These are phyloP conservation scores for Diabrotica undecimpunctata DNA, from an alignment of 1,140 invertebrate species.

Conservation along the genomic window DNA sequence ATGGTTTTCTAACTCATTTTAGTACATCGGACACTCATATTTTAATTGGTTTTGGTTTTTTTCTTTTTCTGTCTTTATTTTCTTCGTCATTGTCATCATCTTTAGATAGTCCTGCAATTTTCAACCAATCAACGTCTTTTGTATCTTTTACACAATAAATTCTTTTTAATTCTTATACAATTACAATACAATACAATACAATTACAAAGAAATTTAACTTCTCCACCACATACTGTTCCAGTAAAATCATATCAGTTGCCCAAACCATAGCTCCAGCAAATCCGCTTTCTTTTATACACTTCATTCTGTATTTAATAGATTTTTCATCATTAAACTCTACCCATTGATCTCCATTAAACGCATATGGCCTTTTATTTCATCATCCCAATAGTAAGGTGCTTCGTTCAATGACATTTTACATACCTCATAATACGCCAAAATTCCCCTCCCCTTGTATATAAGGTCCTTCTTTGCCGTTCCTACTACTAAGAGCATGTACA, in stretches of 20 bases:
- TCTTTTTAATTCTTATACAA: constrained; percentile 79
- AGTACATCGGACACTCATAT: constrained; percentile 73
- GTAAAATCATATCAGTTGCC: constrained; percentile 95
- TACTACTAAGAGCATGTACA: no score
- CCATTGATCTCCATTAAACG: constrained; percentile 80
- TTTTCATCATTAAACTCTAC: constrained; percentile 88
- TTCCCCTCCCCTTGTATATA: no score
- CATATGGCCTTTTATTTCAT: constrained; percentile 87
- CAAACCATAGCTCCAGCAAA: constrained; percentile 95
- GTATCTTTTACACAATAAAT: constrained; percentile 74
- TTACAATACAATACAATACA: no score
- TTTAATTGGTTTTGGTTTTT: constrained; percentile 76
- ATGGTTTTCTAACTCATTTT: constrained; percentile 61
- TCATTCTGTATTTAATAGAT: constrained; percentile 80
- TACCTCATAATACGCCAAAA: no score
- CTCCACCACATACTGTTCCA: constrained; percentile 73
- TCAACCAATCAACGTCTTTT: constrained; percentile 82
- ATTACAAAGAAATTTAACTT: constrained; percentile 87
- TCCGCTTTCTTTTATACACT: constrained; percentile 84
- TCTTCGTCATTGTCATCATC: constrained; percentile 59
- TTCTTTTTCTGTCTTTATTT: constrained; percentile 55
- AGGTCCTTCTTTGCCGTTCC: no score
- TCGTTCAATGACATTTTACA: constrained; percentile 90
- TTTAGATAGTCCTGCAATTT: constrained; percentile 61
- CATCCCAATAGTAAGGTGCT: constrained; percentile 84